These are phyloP conservation scores for Knipowitschia caucasica DNA, from an alignment of 2,797 vertebrate species.

Conservation along the genomic window DNA sequence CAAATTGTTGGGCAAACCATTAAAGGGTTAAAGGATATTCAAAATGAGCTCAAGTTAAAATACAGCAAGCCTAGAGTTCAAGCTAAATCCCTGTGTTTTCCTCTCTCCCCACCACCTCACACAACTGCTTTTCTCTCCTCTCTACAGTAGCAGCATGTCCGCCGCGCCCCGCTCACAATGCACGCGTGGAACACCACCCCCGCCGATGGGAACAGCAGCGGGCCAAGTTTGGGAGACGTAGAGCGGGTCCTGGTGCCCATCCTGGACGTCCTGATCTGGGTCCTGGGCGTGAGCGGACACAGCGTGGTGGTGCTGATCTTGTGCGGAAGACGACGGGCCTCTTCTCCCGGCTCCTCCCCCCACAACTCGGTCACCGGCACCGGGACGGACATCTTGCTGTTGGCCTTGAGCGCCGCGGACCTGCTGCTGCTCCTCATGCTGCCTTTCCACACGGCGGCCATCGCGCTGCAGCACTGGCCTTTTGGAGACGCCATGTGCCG, in stretches of 20 bases:
- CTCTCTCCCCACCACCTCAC: background rate
- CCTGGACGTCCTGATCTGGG: conserved; percentile 68
- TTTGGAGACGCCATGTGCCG: conserved; percentile 74
- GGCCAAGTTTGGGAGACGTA: conserved; percentile 21
- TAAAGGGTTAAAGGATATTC: too few species aligned
- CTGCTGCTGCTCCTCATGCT: conserved; percentile 69
- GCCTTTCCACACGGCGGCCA: conserved; percentile 71
- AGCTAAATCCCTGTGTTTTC: background rate
- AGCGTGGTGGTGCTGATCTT: conserved; percentile 71
- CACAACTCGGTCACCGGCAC: conserved; percentile 37
- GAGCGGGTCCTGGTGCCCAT: conserved; percentile 71
- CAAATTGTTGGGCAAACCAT: too few species aligned
- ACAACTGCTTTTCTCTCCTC: conserved; percentile 4
- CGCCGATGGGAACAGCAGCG: conserved; percentile 47
- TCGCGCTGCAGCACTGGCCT: conserved; percentile 67
- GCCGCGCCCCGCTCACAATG: conserved; percentile 11
- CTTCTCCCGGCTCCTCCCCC: background rate
- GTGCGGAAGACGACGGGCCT: conserved; percentile 41
- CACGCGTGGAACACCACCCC: conserved; percentile 36
- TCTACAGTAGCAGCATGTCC: conserved; percentile 17
- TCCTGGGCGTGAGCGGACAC: conserved; percentile 68
- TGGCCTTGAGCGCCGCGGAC: conserved; percentile 73
- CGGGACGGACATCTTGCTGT: conserved; percentile 71
- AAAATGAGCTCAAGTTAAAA: background rate
- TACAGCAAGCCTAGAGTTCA: too few species aligned